Conservation (phyloP, 2,888 invertebrate genomes). For the Adelognathus sp. region DNA sequence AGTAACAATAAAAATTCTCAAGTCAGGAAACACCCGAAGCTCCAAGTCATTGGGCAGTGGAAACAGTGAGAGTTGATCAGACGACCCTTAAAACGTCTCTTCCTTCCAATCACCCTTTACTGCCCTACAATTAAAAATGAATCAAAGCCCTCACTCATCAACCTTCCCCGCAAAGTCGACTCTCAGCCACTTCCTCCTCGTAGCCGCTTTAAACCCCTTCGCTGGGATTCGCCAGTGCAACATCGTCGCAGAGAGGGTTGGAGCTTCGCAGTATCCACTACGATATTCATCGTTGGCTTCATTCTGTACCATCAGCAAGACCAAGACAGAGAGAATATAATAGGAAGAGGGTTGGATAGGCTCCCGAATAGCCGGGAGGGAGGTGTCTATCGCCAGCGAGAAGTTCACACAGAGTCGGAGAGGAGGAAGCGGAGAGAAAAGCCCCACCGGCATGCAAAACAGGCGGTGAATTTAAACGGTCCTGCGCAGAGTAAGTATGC, state of each 20-base stretch:
- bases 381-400: conserved; percentile 53
- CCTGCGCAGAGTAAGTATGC: conserved; percentile 74
- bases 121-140: not conserved
- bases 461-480: conserved; percentile 78
- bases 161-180: not conserved
- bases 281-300: conserved; percentile 56
- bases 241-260: conserved; percentile 52
- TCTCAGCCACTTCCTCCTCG: not conserved
- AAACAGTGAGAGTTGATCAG: not conserved
- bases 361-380: conserved; percentile 54
- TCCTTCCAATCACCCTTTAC: not conserved
- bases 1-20: not conserved
- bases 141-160: too few relatives aligned
- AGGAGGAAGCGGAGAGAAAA: conserved; percentile 56
- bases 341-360: conserved; percentile 44
- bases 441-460: conserved; percentile 77
- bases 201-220: not conserved
- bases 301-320: conserved; percentile 7
- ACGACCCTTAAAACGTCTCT: not conserved
- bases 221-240: conserved; percentile 55
- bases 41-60: not conserved
- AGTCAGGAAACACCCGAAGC: not conserved
- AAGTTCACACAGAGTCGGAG: conserved; percentile 35
- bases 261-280: conserved; percentile 59
- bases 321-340: not conserved